Evolutionary conservation across 2,113 vertebrate species (phyloP).

Genomic region (Beaufortia kweichowensis): DNA sequence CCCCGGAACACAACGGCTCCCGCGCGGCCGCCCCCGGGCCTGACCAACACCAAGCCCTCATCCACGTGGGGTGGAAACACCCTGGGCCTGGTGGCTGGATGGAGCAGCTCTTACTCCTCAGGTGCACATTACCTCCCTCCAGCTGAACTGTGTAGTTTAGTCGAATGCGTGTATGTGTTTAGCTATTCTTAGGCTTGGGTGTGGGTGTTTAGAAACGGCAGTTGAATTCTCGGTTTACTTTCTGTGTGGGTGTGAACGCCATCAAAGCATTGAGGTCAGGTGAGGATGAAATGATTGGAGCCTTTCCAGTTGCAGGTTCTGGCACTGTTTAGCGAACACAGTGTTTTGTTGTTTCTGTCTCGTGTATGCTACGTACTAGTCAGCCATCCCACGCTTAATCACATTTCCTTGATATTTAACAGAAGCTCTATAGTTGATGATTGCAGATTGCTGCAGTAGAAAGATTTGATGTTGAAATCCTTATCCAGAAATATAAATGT

Average conservation of each 20-base stretch:
- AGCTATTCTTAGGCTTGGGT: background rate
- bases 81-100: conserved; percentile 81
- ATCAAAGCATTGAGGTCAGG: background rate
- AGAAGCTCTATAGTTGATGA: background rate
- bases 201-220: background rate
- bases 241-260: background rate
- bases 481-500: too few species aligned
- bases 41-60: conserved; percentile 91
- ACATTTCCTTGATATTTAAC: conserved; percentile 7
- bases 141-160: background rate
- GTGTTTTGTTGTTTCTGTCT: conserved; percentile 22
- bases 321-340: background rate
- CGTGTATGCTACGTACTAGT: background rate
- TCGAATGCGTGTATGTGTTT: background rate
- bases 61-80: conserved; percentile 93
- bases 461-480: background rate
- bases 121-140: conserved; percentile 56
- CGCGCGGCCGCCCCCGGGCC: conserved; percentile 90
- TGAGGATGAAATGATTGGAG: background rate
- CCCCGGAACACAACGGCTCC: conserved; percentile 88
- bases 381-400: background rate
- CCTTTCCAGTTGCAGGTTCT: background rate
- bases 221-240: conserved; percentile 4
- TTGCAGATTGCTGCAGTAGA: background rate
- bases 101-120: conserved; percentile 94